Percentiles rank a stretch among this genome's conserved stretches.
phyloP scores from a whole-genome alignment of 2,888 invertebrate species.

The Druceiella hillmani region DNA sequence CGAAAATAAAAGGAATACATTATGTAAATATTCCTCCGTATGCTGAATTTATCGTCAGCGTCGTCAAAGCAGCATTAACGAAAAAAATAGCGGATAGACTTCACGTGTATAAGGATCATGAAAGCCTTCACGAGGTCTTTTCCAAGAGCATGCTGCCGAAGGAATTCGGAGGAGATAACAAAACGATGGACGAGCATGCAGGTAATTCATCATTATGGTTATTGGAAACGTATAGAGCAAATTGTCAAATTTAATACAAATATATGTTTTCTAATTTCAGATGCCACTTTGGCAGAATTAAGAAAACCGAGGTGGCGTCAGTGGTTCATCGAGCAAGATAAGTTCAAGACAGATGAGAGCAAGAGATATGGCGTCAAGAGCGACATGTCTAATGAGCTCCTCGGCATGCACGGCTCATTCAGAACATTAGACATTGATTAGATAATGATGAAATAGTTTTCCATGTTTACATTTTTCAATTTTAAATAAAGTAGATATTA shows the following conservation, averaged over 20 bases:
- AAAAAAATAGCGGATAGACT: slow-evolving; percentile 5
- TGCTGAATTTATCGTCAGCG: not conserved
- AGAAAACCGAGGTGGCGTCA: slow-evolving; percentile 15
- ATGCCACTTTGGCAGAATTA: slow-evolving; percentile 18
- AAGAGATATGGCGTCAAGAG: no score
- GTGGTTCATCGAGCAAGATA: slow-evolving; percentile 24
- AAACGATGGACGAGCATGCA: slow-evolving; percentile 23
- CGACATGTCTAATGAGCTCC: no score
- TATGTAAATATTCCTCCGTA: slow-evolving; percentile 2
- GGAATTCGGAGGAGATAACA: slow-evolving; percentile 25
- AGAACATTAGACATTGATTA: no score
- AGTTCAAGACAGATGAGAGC: slow-evolving; percentile 25
- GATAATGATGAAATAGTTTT: no score
- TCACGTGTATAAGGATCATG: not conserved
- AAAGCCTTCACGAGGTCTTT: slow-evolving; percentile 16
- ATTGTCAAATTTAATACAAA: not conserved
- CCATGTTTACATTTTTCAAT: no score
- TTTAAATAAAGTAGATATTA: no score
- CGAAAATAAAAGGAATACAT: slow-evolving; percentile 8
- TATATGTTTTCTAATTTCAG: slow-evolving; percentile 16
- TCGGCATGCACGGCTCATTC: no score
- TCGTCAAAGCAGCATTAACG: not conserved
- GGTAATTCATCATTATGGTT: not conserved
- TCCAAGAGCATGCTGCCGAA: slow-evolving; percentile 20
- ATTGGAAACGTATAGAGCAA: not conserved